Base-by-base conservation (phyloP, 2,888 invertebrate genomes). In the Mythimna loreyi region DNA sequence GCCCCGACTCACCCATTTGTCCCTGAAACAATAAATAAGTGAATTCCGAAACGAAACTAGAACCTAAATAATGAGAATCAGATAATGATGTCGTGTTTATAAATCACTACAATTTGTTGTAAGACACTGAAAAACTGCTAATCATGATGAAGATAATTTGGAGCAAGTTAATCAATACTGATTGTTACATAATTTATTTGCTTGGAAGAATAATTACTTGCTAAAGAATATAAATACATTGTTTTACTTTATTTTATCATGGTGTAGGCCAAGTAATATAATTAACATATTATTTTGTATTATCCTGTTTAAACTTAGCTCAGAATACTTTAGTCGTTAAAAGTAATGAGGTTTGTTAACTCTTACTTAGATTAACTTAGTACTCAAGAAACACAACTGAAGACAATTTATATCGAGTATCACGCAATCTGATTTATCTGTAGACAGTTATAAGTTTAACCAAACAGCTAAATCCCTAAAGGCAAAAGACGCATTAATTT, bases 1-100 rank as follows among this genome's bases (percentile, higher is more conserved):
- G 97, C 19, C 97, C 97, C 50, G 97, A 96, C 60, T 97, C 97
- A 73, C 98, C 98, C 43, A 97, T 96, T 87, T 96, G 96, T 28
- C 97, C 97, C 97, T 97, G 82, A 74, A 79, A 77, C 69, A 78
- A 77, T 76, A 49, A 70, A 55, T 62, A 7, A 11, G 61, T 67
- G n/a, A 69, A 67, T 60, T 63, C 43, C 47, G n/a, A 68, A 57
- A 65, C 28, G 28, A 72, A 50, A 45, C 49, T 52, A 50, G 53
- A 68, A 72, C 16, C 43, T 71, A 76, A 75, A 69, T 79, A 67
- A 70, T 72, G 52, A 40, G 64, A 59, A 79, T 79, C 65, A 63
- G 66, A 79, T 77, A 72, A 66, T 60, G 52, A n/a, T 67, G 52
- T 70, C 76, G 61, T 66, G 57, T 62, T 63, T 67, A 70, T 76